phyloP scores from a whole-genome alignment of 2,797 vertebrate species.

The Hybognathus amarus region DNA sequence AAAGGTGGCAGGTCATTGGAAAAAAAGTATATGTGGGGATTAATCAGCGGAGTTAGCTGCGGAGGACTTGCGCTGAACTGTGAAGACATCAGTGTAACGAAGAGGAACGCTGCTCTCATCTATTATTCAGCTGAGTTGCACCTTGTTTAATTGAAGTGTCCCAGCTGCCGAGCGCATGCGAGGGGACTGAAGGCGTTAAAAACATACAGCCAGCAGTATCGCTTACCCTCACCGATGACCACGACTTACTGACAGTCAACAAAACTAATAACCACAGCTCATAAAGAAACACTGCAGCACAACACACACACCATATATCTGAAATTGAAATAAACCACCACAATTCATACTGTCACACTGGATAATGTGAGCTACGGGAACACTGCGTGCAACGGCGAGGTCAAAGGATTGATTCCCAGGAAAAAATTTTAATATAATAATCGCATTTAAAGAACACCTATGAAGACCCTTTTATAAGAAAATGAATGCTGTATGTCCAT shows the following conservation, averaged over 20 bases:
- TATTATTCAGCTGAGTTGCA: constrained; percentile 73
- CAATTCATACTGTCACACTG: neutral
- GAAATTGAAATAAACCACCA: neutral
- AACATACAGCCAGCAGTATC: constrained; percentile 29
- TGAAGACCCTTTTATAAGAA: neutral
- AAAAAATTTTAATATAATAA: neutral
- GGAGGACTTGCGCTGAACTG: constrained; percentile 10
- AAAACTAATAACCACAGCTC: neutral
- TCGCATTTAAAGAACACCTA: neutral
- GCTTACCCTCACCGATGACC: constrained; percentile 33
- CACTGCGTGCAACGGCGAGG: neutral
- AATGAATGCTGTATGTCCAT: neutral
- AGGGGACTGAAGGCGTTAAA: constrained; percentile 33
- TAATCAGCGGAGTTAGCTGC: neutral
- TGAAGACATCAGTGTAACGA: constrained; percentile 54
- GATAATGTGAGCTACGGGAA: neutral
- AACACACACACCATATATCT: neutral
- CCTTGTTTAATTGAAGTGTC: constrained; percentile 69
- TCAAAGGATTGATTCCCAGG: neutral
- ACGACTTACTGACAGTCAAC: neutral
- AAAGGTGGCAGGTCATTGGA: neutral
- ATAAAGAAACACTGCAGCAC: neutral
- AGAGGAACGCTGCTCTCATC: constrained; percentile 61
- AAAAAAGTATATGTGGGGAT: neutral
- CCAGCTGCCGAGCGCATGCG: constrained; percentile 67